phyloP scores from a whole-genome alignment of 2,797 vertebrate genomes.

The Lycodopsis pacificus region DNA sequence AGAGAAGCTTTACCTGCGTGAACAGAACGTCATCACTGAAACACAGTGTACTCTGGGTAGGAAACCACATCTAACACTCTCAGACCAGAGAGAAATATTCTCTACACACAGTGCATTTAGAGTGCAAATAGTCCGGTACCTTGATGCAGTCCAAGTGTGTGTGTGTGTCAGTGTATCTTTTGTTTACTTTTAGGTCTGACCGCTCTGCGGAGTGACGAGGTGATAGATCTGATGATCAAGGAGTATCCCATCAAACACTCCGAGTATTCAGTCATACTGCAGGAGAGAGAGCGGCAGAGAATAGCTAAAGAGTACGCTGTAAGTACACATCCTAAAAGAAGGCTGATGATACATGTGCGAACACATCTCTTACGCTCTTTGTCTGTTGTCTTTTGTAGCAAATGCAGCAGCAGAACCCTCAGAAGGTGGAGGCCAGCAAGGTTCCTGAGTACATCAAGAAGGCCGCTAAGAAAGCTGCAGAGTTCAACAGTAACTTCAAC shows the following conservation, averaged over 20 bases:
- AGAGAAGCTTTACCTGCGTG: constrained; percentile 97
- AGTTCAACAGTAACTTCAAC: constrained; percentile 98
- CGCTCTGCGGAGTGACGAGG: constrained; percentile 96
- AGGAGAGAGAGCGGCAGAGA: constrained; percentile 95
- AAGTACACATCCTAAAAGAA: constrained; percentile 58
- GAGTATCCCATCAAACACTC: constrained; percentile 97
- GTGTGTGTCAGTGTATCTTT: not conserved
- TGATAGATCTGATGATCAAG: constrained; percentile 99
- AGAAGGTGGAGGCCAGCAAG: constrained; percentile 98
- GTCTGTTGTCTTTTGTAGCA: constrained; percentile 82
- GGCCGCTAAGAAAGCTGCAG: constrained; percentile 97
- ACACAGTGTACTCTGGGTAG: constrained; percentile 98
- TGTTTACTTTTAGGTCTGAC: constrained; percentile 88
- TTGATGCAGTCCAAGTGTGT: not conserved
- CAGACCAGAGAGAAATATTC: not conserved
- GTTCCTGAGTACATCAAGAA: constrained; percentile 99
- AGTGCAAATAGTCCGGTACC: not conserved
- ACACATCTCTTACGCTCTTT: not conserved
- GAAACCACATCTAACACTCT: constrained; percentile 19
- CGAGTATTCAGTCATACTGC: constrained; percentile 97
- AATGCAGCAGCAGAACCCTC: constrained; percentile 98
- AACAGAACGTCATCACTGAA: constrained; percentile 98
- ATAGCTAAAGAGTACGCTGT: constrained; percentile 99
- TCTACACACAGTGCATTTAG: not conserved
- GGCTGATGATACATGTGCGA: not conserved